Evolutionary conservation across 2,113 vertebrate species (phyloP).

Genomic region (Paraplagusia blochii): DNA sequence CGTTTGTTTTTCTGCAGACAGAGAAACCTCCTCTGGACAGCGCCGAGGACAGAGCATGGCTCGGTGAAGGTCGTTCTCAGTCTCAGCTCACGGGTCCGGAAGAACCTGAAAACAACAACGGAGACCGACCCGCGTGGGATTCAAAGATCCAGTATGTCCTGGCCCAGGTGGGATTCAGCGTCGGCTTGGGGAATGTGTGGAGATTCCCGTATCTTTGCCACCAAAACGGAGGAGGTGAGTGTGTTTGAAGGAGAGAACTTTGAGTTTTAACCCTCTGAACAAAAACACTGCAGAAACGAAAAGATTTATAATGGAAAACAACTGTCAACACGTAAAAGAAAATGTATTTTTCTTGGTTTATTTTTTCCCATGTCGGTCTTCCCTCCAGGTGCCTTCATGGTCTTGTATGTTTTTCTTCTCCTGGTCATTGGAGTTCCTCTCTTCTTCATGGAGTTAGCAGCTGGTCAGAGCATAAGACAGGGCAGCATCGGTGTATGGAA

Average conservation of each 20-base stretch:
- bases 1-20: slow-evolving; percentile 41
- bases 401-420: slow-evolving; percentile 75
- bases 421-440: slow-evolving; percentile 76
- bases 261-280: neutral
- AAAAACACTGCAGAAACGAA: too few relatives aligned
- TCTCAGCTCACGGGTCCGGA: slow-evolving; percentile 35
- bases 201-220: slow-evolving; percentile 97
- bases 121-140: slow-evolving; percentile 88
- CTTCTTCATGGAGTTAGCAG: slow-evolving; percentile 85
- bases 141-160: slow-evolving; percentile 96
- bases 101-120: neutral
- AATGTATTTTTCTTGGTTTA: neutral
- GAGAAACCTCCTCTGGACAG: slow-evolving; percentile 67
- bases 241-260: neutral
- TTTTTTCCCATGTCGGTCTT: neutral
- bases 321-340: too few relatives aligned
- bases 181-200: slow-evolving; percentile 97
- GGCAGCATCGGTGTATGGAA: slow-evolving; percentile 82
- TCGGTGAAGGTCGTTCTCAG: slow-evolving; percentile 58
- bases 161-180: slow-evolving; percentile 95
- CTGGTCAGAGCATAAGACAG: slow-evolving; percentile 79
- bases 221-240: slow-evolving; percentile 96
- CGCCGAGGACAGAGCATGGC: slow-evolving; percentile 37
- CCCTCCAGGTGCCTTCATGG: slow-evolving; percentile 72
- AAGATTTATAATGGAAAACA: too few relatives aligned